Percentiles rank a stretch among this genome's conserved stretches.
Conservation (phyloP, 2,888 invertebrate genomes). For the Cerastis leucographa region DNA sequence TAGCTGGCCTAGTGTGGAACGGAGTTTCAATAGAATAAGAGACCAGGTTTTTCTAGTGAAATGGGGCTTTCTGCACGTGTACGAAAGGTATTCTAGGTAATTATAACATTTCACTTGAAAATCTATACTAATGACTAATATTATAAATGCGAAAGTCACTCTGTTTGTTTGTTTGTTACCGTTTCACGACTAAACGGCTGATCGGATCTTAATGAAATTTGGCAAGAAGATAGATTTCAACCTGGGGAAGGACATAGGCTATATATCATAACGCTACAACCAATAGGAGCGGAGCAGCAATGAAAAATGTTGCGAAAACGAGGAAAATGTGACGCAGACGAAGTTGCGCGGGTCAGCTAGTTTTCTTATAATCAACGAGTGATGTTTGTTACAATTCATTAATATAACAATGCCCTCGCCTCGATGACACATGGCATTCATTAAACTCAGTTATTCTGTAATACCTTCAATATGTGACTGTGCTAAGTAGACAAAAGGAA, state of each 20-base stretch:
- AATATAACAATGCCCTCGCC: slow-evolving; percentile 32
- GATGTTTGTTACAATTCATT: slow-evolving; percentile 32
- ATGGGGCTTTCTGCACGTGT: neutral
- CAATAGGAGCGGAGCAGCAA: no score
- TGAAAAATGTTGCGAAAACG: no score
- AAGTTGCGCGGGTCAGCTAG: no score
- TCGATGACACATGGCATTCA: slow-evolving; percentile 37
- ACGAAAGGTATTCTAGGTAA: slow-evolving; percentile 1
- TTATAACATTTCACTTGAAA: slow-evolving; percentile 32
- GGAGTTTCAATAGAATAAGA: neutral
- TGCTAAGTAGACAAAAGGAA: slow-evolving; percentile 8
- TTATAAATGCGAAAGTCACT: no score
- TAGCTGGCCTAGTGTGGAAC: neutral
- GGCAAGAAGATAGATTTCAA: no score
- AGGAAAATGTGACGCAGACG: no score
- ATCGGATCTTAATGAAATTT: no score
- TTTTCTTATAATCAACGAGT: slow-evolving; percentile 35
- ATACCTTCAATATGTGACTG: slow-evolving; percentile 26
- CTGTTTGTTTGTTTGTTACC: no score
- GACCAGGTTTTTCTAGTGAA: neutral
- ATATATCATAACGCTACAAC: no score
- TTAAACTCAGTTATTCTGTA: slow-evolving; percentile 28
- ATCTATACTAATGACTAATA: no score
- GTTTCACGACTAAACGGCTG: no score
- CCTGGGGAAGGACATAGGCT: no score